These are phyloP conservation scores for Platycheirus rosarum DNA, from an alignment of 2,888 invertebrate species.

Conservation along the genomic window DNA sequence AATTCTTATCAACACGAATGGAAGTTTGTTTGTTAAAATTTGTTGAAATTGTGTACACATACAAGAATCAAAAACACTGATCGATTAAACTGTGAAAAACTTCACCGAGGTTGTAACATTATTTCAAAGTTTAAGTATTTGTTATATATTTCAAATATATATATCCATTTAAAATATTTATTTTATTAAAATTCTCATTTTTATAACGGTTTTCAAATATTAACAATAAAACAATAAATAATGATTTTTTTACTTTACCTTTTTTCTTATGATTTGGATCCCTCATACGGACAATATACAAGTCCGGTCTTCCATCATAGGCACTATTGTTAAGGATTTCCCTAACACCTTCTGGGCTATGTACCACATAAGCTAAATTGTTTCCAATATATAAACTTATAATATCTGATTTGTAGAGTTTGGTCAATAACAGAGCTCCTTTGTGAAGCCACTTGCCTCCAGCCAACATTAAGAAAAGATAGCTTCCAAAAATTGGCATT, in stretches of 20 bases:
- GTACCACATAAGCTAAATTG: constrained; percentile 83
- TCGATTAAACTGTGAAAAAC: no score
- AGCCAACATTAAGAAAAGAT: constrained; percentile 84
- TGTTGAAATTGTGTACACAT: no score
- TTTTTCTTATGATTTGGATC: constrained; percentile 80
- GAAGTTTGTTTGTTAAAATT: no score
- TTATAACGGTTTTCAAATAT: no score
- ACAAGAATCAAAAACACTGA: no score
- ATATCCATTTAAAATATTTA: no score
- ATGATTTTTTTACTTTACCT: constrained; percentile 77
- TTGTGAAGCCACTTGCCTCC: constrained; percentile 84
- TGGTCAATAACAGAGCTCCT: constrained; percentile 83
- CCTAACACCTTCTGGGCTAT: constrained; percentile 84
- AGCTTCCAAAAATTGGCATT: constrained; percentile 86
- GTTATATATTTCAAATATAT: no score
- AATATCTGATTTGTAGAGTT: constrained; percentile 85
- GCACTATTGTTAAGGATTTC: constrained; percentile 85
- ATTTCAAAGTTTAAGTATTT: no score
- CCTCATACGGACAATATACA: constrained; percentile 83
- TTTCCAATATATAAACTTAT: constrained; percentile 85
- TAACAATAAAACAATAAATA: no score
- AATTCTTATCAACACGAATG: no score
- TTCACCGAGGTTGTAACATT: no score
- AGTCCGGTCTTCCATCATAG: constrained; percentile 85
- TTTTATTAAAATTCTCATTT: no score